A percentile compares a stretch with the other conserved stretches of the same genome.
Conservation (phyloP, 2,888 invertebrate genomes). For the Eubasilissa splendida region DNA sequence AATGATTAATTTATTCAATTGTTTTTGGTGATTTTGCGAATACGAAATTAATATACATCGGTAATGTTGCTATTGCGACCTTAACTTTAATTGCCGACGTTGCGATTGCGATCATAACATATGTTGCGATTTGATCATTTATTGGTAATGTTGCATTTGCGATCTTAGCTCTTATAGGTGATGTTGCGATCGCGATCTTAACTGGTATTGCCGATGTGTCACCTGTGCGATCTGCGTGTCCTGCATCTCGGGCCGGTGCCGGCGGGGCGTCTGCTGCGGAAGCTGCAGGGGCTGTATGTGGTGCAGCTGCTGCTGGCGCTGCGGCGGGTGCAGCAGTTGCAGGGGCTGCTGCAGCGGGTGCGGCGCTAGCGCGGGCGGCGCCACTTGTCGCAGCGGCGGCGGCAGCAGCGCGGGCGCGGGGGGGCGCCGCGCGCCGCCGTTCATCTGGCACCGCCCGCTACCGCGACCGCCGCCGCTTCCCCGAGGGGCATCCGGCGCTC, state of each 20-base stretch:
- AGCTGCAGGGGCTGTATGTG: constrained; percentile 67
- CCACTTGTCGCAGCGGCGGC: constrained; percentile 63
- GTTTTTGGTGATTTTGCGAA: no score
- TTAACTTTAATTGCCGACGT: no score
- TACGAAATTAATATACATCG: no score
- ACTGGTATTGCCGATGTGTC: not conserved
- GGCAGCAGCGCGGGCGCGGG: constrained; percentile 64
- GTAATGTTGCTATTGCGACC: no score
- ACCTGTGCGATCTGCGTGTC: constrained; percentile 72
- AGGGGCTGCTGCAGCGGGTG: constrained; percentile 67
- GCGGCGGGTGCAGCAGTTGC: constrained; percentile 69
- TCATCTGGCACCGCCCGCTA: constrained; percentile 69
- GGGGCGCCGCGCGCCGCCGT: constrained; percentile 67
- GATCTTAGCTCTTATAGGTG: no score
- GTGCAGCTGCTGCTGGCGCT: constrained; percentile 66
- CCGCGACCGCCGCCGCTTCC: constrained; percentile 60
- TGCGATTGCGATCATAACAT: no score
- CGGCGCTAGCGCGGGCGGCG: constrained; percentile 61
- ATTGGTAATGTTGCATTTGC: no score
- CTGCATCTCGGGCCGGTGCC: constrained; percentile 70
- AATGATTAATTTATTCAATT: no score
- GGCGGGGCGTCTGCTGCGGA: constrained; percentile 60
- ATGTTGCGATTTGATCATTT: no score
- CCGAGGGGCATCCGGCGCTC: constrained; percentile 44
- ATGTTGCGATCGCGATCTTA: no score